These are phyloP conservation scores for Catostomus latipinnis DNA, from an alignment of 2,797 vertebrate genomes.

Conservation along the genomic window DNA sequence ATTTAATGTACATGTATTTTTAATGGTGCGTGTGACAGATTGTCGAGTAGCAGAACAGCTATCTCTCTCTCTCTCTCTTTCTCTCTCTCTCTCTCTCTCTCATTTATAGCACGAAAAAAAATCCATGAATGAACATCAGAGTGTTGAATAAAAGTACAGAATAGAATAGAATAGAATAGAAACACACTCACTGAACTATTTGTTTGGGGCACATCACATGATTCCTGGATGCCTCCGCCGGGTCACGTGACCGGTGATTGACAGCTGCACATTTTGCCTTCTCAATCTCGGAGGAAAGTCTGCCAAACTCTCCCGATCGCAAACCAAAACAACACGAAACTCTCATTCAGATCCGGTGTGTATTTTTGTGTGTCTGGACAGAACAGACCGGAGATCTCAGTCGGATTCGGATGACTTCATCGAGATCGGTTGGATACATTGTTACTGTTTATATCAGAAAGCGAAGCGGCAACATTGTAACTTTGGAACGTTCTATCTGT, in stretches of 20 bases:
- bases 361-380: neutral
- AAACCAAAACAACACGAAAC: neutral
- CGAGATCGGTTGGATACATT: neutral
- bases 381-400: neutral
- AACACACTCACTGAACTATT: neutral
- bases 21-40: too few relatives aligned
- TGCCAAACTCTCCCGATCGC: neutral
- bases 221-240: slow-evolving; percentile 33
- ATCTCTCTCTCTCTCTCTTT: too few relatives aligned
- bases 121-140: too few relatives aligned
- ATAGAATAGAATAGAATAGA: neutral
- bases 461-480: neutral
- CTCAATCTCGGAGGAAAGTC: slow-evolving; percentile 33
- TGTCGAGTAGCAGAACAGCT: too few relatives aligned
- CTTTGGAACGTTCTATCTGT: neutral
- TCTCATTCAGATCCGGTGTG: neutral
- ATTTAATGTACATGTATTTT: too few relatives aligned
- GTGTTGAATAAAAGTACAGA: too few relatives aligned
- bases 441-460: neutral
- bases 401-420: neutral
- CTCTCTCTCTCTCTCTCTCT: too few relatives aligned
- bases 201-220: slow-evolving; percentile 41
- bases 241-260: slow-evolving; percentile 74
- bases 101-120: too few relatives aligned
- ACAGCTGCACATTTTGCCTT: slow-evolving; percentile 51